These are phyloP conservation scores for Ligdia adustata DNA, from an alignment of 2,888 invertebrate species.

Conservation along the genomic window DNA sequence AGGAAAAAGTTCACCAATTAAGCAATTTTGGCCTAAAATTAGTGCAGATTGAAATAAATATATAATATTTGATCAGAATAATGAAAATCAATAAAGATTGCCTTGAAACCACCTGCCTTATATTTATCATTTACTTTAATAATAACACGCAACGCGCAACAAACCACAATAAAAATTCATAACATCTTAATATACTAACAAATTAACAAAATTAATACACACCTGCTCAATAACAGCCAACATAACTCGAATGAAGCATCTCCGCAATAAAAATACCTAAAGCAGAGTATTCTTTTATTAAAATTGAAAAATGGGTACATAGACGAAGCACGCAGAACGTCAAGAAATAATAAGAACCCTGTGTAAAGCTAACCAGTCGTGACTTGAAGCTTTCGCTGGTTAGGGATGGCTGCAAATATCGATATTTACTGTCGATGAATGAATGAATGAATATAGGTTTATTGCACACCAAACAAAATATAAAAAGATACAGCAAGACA, in stretches of 20 bases:
- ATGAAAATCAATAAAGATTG: neutral
- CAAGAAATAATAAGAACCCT: slow-evolving; percentile 72
- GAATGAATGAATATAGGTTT: too few relatives aligned
- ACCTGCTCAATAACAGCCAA: slow-evolving; percentile 10
- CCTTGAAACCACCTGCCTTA: too few relatives aligned
- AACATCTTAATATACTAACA: too few relatives aligned
- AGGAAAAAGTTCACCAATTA: too few relatives aligned
- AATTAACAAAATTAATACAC: slow-evolving; percentile 9
- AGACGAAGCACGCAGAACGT: slow-evolving; percentile 42
- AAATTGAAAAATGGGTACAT: slow-evolving; percentile 57
- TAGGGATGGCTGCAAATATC: slow-evolving; percentile 46
- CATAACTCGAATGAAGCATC: slow-evolving; percentile 7
- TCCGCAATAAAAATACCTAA: slow-evolving; percentile 22
- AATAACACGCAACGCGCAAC: too few relatives aligned
- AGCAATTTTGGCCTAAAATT: too few relatives aligned
- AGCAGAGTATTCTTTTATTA: slow-evolving; percentile 40
- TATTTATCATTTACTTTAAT: too few relatives aligned
- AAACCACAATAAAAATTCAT: too few relatives aligned
- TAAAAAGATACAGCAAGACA: too few relatives aligned
- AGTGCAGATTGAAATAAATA: too few relatives aligned
- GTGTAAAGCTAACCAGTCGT: slow-evolving; percentile 74
- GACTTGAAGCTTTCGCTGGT: slow-evolving; percentile 63
- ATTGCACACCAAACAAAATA: too few relatives aligned
- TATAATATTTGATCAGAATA: too few relatives aligned
- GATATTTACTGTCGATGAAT: slow-evolving; percentile 28